phyloP scores from a whole-genome alignment of 2,888 invertebrate genomes.

The Hypomecis punctinalis region DNA sequence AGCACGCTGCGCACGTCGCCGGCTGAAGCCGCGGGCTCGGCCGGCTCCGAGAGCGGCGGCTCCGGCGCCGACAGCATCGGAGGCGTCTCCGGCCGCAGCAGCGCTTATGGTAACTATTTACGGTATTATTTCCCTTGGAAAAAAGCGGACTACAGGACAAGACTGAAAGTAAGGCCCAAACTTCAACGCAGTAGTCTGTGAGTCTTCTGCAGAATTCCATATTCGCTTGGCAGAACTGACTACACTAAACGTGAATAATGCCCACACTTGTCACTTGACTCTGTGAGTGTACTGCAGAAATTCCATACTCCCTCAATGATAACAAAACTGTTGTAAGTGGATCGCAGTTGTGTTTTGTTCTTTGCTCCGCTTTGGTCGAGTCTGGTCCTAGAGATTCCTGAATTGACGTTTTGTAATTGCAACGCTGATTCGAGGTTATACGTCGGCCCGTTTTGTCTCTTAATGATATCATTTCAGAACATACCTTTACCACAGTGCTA shows the following conservation, averaged over 20 bases:
- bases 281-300: too few species aligned
- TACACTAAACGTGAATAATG: too few species aligned
- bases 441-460: neutral
- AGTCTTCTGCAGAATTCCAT: too few species aligned
- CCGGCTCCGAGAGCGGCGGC: constrained; percentile 95
- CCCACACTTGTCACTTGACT: too few species aligned
- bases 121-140: neutral
- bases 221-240: too few species aligned
- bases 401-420: neutral
- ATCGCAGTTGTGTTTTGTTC: too few species aligned
- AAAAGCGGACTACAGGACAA: neutral
- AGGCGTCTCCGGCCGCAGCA: constrained; percentile 97
- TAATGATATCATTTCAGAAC: neutral
- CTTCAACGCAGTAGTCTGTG: too few species aligned
- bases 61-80: constrained; percentile 96
- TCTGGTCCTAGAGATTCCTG: too few species aligned
- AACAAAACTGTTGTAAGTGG: too few species aligned
- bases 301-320: too few species aligned
- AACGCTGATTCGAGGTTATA: neutral
- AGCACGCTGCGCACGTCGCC: constrained; percentile 91
- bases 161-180: too few species aligned
- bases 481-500: neutral
- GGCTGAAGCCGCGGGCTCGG: constrained; percentile 78
- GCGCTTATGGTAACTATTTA: constrained; percentile 89
- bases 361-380: too few species aligned